Evolutionary conservation across 2,113 vertebrate genomes (phyloP).

Genomic region (Channa argus): DNA sequence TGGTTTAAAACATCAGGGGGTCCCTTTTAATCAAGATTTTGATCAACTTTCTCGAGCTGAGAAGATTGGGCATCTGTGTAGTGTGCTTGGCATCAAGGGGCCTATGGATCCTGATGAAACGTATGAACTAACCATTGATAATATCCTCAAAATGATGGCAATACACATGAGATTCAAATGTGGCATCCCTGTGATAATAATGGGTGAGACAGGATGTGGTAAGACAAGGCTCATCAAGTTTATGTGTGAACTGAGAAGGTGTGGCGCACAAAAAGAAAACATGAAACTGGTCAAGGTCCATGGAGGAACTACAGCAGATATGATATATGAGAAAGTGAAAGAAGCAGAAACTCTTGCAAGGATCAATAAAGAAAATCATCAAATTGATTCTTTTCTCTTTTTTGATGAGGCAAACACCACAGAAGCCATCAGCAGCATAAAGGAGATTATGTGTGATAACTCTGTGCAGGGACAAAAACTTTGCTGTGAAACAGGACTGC

Average conservation of each 20-base stretch:
- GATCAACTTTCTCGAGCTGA: constrained; percentile 81
- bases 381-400: constrained; percentile 88
- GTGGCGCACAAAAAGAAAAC: constrained; percentile 76
- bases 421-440: constrained; percentile 88
- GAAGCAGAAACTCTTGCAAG: constrained; percentile 82
- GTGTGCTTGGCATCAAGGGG: constrained; percentile 84
- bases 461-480: constrained; percentile 82
- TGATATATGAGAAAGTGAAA: constrained; percentile 83
- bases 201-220: constrained; percentile 94
- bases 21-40: constrained; percentile 88
- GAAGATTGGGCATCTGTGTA: constrained; percentile 86
- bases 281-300: constrained; percentile 91
- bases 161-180: constrained; percentile 92
- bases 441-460: constrained; percentile 88
- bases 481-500: constrained; percentile 74
- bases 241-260: constrained; percentile 85
- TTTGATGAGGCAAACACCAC: constrained; percentile 94
- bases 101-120: constrained; percentile 86
- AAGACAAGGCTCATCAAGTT: constrained; percentile 91
- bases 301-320: constrained; percentile 86
- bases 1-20: constrained; percentile 82
- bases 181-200: constrained; percentile 91
- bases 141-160: constrained; percentile 90
- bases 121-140: constrained; percentile 90
- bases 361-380: constrained; percentile 73